Evolutionary conservation across 1,140 invertebrate genomes (phyloP).

Genomic region (Triops cancriformis): DNA sequence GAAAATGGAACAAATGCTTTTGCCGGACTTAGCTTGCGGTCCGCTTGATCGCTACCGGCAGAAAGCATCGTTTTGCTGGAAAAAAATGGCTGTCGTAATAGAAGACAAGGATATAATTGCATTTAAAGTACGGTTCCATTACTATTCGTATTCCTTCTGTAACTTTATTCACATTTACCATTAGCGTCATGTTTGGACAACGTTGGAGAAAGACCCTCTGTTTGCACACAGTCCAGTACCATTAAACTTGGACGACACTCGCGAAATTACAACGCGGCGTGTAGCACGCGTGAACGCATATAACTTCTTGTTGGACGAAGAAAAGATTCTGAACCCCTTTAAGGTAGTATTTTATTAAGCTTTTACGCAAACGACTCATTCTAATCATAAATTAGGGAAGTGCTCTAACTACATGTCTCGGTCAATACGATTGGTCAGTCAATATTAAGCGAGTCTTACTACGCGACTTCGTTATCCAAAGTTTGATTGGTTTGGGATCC

Average conservation of each 20-base stretch:
- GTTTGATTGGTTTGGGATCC: slow-evolving; percentile 48
- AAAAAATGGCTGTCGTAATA: slow-evolving; percentile 59
- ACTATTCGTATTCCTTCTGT: background rate
- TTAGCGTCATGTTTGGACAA: slow-evolving; percentile 71
- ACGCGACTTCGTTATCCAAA: slow-evolving; percentile 49
- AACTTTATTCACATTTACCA: slow-evolving; percentile 31
- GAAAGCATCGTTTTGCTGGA: slow-evolving; percentile 68
- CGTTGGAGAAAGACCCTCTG: slow-evolving; percentile 65
- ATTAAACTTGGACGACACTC: slow-evolving; percentile 50
- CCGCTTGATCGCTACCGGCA: slow-evolving; percentile 63
- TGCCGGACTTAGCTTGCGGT: slow-evolving; percentile 53
- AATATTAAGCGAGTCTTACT: slow-evolving; percentile 53
- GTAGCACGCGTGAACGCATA: slow-evolving; percentile 54
- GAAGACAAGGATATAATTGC: slow-evolving; percentile 60
- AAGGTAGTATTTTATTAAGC: slow-evolving; percentile 31
- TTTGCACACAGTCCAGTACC: slow-evolving; percentile 53
- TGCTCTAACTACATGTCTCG: slow-evolving; percentile 43
- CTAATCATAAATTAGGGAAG: slow-evolving; percentile 28
- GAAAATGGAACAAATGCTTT: background rate
- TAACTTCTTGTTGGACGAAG: slow-evolving; percentile 51
- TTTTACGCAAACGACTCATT: background rate
- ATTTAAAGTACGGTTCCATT: slow-evolving; percentile 46
- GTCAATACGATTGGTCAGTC: slow-evolving; percentile 60
- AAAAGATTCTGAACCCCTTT: slow-evolving; percentile 43
- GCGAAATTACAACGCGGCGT: slow-evolving; percentile 51